Evolutionary conservation across 2,797 vertebrate species (phyloP).

Genomic region (Coregonus sp.): DNA sequence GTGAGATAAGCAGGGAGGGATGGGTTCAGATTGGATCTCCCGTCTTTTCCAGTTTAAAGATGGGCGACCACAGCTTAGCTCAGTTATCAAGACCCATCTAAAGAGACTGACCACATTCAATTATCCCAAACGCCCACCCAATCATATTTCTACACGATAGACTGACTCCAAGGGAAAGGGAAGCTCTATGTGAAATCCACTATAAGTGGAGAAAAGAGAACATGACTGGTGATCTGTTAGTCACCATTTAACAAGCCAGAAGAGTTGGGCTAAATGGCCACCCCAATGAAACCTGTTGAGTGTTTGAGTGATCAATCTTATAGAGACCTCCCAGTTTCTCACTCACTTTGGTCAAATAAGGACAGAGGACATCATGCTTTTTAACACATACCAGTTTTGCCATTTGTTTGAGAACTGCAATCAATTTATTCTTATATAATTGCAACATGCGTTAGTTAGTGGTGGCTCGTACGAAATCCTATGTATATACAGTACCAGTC

Average conservation of each 20-base stretch:
- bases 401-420: background rate
- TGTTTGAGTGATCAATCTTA: background rate
- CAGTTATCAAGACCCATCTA: slow-evolving; percentile 20
- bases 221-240: slow-evolving; percentile 1
- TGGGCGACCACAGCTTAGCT: slow-evolving; percentile 26
- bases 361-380: background rate
- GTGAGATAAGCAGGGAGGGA: slow-evolving; percentile 59
- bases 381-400: background rate
- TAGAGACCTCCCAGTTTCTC: background rate
- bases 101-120: slow-evolving; percentile 33
- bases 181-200: background rate
- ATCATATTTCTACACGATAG: slow-evolving; percentile 1
- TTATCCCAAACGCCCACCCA: slow-evolving; percentile 9
- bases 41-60: slow-evolving; percentile 5
- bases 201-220: background rate
- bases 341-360: background rate
- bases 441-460: slow-evolving; percentile 61
- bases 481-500: background rate
- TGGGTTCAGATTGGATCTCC: slow-evolving; percentile 45
- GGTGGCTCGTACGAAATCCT: slow-evolving; percentile 23
- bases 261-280: background rate
- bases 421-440: slow-evolving; percentile 40
- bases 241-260: background rate
- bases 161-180: slow-evolving; percentile 17
- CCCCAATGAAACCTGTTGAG: background rate